Evolutionary conservation across 2,888 invertebrate genomes (phyloP), one percentile per base, ranked within the genome.

Genomic region (Axea sp.): DNA sequence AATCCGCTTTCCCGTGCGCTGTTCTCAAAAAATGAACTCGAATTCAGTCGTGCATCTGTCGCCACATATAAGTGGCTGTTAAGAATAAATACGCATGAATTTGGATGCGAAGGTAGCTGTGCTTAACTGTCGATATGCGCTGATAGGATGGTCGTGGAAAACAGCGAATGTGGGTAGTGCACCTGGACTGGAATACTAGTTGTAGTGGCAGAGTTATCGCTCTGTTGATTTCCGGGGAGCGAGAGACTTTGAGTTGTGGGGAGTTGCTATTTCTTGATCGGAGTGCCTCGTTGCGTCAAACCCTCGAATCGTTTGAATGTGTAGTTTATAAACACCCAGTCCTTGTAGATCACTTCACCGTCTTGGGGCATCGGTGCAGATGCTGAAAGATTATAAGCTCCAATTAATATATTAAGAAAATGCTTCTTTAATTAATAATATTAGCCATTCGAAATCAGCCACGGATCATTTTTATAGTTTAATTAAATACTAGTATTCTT

Each of bases 251-350:
- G 43, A 4, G 55, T 31, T 31, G 12, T 31, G 31, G 26, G 47
- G 43, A 79, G 81, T 83, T 85, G 86, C 88, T 90, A 94, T 90
- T 94, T 94, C 89, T 94, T 94, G 26, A 81, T 93, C 41, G 94
- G 93, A 72, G 93, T 93, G 76, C 95, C 96, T 82, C 96, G 91
- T 88, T 97, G 97, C 49, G 97, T 97, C 77, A 98, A 91, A 17
- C 97, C 98, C 89, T 99, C 99, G 89, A 99, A 99, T 81, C 99
- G 92, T 89, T 99, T 98, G 91, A 98, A 99, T 74, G 99, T 99
- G 90, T 99, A 99, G 90, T 99, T 99, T 87, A 99, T 98, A 89
- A 99, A 99, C 81, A 99, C 99, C 97, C 99, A 99, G 91, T 99
- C 98, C 90, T 98, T 98, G 89, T 96, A 95, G 83, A 94, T 94